Evolutionary conservation across 2,888 invertebrate genomes (phyloP).

Genomic region (Resseliella maxima): DNA sequence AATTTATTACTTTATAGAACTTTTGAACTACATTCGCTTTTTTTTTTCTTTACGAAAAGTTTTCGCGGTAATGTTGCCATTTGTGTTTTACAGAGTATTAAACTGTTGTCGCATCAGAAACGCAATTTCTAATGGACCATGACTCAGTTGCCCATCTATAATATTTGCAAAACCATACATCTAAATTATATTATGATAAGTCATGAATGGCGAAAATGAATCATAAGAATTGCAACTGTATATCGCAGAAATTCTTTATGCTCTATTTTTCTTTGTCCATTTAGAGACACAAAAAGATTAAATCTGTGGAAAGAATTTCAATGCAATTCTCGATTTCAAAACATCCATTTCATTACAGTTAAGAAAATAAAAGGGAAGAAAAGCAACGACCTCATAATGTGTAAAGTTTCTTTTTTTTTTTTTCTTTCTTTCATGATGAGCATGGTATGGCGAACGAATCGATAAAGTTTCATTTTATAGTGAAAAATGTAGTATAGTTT

Average conservation of each 20-base stretch:
- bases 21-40: not conserved
- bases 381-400: conserved; percentile 26
- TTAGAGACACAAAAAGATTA: not conserved
- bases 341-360: not conserved
- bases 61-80: conserved; percentile 28
- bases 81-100: conserved; percentile 31
- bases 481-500: not conserved
- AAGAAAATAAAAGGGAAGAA: not conserved
- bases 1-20: not conserved
- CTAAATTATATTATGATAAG: not conserved
- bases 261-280: not conserved
- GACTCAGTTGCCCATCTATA: not conserved
- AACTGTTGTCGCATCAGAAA: not conserved
- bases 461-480: conserved; percentile 48
- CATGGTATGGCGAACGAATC: not conserved
- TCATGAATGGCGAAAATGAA: not conserved
- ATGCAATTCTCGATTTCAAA: not conserved
- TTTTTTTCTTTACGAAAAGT: not conserved
- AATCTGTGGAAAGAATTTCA: not conserved
- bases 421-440: not conserved
- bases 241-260: not conserved
- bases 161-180: not conserved
- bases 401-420: conserved; percentile 4
- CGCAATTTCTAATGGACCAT: not conserved
- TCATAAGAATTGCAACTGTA: conserved; percentile 1